phyloP scores from a whole-genome alignment of 2,113 vertebrate genomes.

The Condylura cristata region DNA sequence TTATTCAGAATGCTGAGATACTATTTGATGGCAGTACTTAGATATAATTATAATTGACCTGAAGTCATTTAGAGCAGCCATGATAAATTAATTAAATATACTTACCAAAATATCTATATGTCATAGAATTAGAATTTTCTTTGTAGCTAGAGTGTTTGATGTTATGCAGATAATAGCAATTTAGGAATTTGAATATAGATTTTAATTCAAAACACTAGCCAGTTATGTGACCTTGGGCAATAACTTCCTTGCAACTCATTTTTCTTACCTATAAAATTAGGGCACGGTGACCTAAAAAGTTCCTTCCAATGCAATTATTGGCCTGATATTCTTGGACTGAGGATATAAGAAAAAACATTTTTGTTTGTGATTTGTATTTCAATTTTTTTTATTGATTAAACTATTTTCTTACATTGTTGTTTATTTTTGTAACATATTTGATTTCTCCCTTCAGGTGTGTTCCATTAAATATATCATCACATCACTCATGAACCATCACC shows the following conservation, averaged over 20 bases:
- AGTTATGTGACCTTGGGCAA: not conserved
- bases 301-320: slow-evolving; percentile 12
- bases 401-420: too few species aligned
- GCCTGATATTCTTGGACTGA: not conserved
- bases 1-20: not conserved
- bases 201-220: not conserved
- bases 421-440: too few species aligned
- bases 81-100: not conserved
- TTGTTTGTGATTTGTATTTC: too few species aligned
- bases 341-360: not conserved
- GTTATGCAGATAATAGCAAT: not conserved
- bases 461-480: too few species aligned
- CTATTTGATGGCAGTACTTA: not conserved
- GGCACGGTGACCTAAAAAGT: not conserved
- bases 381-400: too few species aligned
- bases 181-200: not conserved
- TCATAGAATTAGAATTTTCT: not conserved
- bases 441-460: too few species aligned
- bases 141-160: not conserved
- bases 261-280: slow-evolving; percentile 29
- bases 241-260: not conserved
- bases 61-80: not conserved
- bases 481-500: too few species aligned
- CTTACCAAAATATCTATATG: not conserved
- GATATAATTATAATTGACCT: not conserved